Evolutionary conservation across 2,113 vertebrate genomes (phyloP).

Genomic region (Bostrychus sinensis): DNA sequence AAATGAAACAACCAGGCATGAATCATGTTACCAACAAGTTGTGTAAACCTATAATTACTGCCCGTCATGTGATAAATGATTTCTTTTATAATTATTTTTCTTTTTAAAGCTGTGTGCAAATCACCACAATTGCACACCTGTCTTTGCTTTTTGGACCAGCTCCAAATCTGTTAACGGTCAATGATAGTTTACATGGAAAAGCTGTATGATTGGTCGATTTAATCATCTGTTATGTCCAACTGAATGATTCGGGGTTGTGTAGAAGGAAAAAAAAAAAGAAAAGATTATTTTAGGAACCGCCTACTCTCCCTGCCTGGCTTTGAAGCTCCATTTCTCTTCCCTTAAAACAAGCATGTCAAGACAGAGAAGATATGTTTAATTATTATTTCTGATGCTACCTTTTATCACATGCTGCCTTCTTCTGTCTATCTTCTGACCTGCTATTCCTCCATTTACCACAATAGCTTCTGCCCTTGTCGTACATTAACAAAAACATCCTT

Average conservation of each 20-base stretch:
- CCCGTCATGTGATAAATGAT: slow-evolving; percentile 2
- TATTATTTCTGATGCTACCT: background rate
- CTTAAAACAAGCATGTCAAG: slow-evolving; percentile 6
- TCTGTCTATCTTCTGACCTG: slow-evolving; percentile 44
- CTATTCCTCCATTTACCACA: slow-evolving; percentile 30
- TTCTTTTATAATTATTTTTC: too few relatives aligned
- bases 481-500: slow-evolving; percentile 8
- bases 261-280: slow-evolving; percentile 11
- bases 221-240: slow-evolving; percentile 41
- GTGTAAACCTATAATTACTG: slow-evolving; percentile 4
- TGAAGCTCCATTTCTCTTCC: slow-evolving; percentile 23
- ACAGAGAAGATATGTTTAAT: background rate
- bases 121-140: slow-evolving; percentile 28
- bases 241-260: slow-evolving; percentile 26
- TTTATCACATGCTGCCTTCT: background rate
- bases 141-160: slow-evolving; percentile 25
- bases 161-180: slow-evolving; percentile 42
- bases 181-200: slow-evolving; percentile 43
- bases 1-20: slow-evolving; percentile 43
- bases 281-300: too few relatives aligned
- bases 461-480: background rate
- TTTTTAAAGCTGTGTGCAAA: background rate
- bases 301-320: slow-evolving; percentile 1
- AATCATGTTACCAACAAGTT: slow-evolving; percentile 19
- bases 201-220: slow-evolving; percentile 45